Conservation (phyloP, 2,797 vertebrate species). For the Argya squamiceps region DNA sequence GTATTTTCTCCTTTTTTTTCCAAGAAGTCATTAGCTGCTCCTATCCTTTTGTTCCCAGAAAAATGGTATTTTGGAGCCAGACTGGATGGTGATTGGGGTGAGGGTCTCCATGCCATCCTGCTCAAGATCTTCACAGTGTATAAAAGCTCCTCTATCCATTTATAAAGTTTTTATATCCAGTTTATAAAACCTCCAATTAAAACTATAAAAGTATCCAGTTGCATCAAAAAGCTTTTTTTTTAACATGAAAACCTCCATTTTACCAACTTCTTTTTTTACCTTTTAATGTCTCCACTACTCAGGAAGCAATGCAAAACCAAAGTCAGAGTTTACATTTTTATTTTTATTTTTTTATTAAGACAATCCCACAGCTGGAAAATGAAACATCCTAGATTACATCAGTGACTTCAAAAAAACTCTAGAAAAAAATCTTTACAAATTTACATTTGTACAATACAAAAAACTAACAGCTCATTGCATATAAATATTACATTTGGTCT, state of each 20-base stretch:
- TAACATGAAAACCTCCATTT: too few relatives aligned
- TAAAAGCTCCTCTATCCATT: neutral
- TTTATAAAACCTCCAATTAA: neutral
- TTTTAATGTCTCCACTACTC: neutral
- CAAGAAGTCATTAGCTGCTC: neutral
- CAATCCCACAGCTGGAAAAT: slow-evolving; percentile 71
- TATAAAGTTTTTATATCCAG: neutral
- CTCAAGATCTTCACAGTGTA: neutral
- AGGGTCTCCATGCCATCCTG: neutral
- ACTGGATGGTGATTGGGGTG: fast-evolving
- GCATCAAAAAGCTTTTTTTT: neutral
- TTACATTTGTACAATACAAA: slow-evolving; percentile 79
- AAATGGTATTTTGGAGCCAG: neutral
- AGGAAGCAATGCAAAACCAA: slow-evolving; percentile 39
- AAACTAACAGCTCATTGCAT: slow-evolving; percentile 80
- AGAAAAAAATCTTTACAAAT: slow-evolving; percentile 75
- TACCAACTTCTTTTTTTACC: too few relatives aligned
- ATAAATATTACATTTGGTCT: slow-evolving; percentile 84
- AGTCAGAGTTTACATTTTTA: slow-evolving; percentile 3
- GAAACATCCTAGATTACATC: slow-evolving; percentile 73
- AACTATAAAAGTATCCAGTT: neutral
- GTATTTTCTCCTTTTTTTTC: fast-evolving
- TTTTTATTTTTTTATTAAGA: slow-evolving; percentile 70
- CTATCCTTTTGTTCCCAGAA: neutral
- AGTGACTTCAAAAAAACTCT: slow-evolving; percentile 68